Base-by-base conservation (phyloP, 2,888 invertebrate genomes). In the Halocaridina rubra region DNA sequence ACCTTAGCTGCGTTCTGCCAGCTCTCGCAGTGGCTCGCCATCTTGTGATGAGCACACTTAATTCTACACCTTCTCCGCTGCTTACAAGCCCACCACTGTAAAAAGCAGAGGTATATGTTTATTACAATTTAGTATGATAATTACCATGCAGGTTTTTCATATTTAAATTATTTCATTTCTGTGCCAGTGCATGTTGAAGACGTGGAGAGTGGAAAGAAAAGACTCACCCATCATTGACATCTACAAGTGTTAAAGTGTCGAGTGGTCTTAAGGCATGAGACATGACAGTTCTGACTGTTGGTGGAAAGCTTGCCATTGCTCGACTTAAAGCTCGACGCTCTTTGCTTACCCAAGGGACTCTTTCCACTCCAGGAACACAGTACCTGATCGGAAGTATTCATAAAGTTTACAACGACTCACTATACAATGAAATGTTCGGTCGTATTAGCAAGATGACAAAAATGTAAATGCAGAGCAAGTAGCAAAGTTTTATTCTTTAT, bases 291-390 rank as follows among this genome's bases (percentile, higher is more conserved):
- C 86, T 74, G 8, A 86, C 88, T 19, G 72, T 61, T 0, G 88
- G 88, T 0, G 88, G 86, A 53, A 88, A 88, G 69, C 77, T 86
- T 27, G 88, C 88, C 88, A 88, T 88, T 29, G 85, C 88, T n/a
- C 78, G 32, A 22, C 80, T 80, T n/a, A 88, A 77, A 22, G 82
- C 82, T 5, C 76, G 69, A 7, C 78, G 32, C 67, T 88, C 80
- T 29, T 53, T 46, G 8, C 69, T 61, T 27, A 85, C 77, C 77
- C 85, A 78, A 1, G 80, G 67, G n/a, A 84, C 82, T 4, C 79
- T 29, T 29, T 46, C 71, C 7, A 80, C 76, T 29, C 82, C 82
- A 8, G 59, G 57, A 32, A 67, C 82, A 10, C 64, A 61, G 30
- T 84, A 79, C 67, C 84, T 84, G n/a, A 4, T n/a, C n/a, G n/a